Base-by-base conservation (phyloP, 2,888 invertebrate species). In the Dicyrtomina minuta region DNA sequence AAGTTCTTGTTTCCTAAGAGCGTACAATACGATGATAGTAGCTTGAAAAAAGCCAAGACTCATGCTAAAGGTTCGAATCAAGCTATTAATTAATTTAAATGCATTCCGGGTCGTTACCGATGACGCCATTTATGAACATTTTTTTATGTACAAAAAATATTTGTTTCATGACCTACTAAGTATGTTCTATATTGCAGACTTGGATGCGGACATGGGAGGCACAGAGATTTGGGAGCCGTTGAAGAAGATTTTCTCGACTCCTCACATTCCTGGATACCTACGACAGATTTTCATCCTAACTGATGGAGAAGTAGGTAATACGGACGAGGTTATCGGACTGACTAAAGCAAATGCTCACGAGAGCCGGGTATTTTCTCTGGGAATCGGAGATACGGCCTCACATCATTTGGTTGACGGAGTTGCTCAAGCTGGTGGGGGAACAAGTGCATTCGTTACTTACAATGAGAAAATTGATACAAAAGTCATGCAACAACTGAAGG, bases 341-440 rank as follows among this genome's bases (percentile, higher is more conserved):
- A 79, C 79, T 5, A 73, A 75, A 27, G 70, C 74, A 4, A 74
- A 80, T 61, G 75, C 79, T 1, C 70, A 77, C 41, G 77, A 78
- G 17, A 74, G 77, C 8, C 73, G 81, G 43, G 77, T 80, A 2
- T 80, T 80, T 72, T 72, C 81, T 5, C 74, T 82, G 43, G 82
- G 82, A 24, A 80, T 82, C 62, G 82, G 82, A 2, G 73, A 77
- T 20, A 79, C 79, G 5, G 81, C 79, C 2, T 80, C 80, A 15
- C 80, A 81, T 53, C 73, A 80, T 27, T 74, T 82, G 26, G 80
- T 82, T n/a, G 79, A 79, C 51, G 81, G 82, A 33, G 74, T 81
- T 4, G 82, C 82, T 10, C 72, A 78, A 51, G 81, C 80, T 39
- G 82, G 82, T 5, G 75, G 78, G 20, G 82, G 82, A 3, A 80